These are phyloP conservation scores for Cricetomys ansorgei DNA, from an alignment of 2,113 vertebrate genomes.

Conservation along the genomic window DNA sequence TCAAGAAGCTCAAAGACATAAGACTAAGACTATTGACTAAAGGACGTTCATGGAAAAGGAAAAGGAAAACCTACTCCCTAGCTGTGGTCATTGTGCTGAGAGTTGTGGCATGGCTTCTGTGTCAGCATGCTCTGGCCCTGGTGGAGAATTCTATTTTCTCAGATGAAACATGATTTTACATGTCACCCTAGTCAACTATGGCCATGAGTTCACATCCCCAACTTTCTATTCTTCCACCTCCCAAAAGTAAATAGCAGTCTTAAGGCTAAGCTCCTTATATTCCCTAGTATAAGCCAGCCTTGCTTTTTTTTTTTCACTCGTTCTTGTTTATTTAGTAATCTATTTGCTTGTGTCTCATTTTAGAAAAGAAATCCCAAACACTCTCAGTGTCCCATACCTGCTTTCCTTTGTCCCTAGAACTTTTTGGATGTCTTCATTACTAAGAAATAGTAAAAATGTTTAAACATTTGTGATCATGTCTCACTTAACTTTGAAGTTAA, in stretches of 20 bases:
- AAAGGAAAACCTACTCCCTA: background rate
- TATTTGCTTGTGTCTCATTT: background rate
- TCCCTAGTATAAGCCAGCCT: background rate
- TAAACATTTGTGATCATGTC: background rate
- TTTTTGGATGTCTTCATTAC: background rate
- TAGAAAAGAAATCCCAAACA: background rate
- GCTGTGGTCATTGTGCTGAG: background rate
- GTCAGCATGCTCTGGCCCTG: background rate
- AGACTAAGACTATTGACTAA: background rate
- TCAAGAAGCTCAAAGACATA: background rate
- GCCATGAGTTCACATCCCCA: background rate
- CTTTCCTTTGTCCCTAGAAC: background rate
- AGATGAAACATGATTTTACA: background rate
- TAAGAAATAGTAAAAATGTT: background rate
- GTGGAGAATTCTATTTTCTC: background rate
- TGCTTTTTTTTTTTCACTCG: background rate
- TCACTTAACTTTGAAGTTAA: background rate
- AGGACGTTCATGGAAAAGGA: background rate
- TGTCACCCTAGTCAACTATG: background rate
- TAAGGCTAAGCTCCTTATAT: background rate
- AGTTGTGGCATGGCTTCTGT: background rate
- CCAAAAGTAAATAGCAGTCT: background rate
- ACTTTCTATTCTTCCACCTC: background rate
- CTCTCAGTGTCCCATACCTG: background rate
- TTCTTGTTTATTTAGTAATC: background rate